These are phyloP conservation scores for Neocrepidodera transversa DNA, from an alignment of 2,888 invertebrate genomes.

Conservation along the genomic window DNA sequence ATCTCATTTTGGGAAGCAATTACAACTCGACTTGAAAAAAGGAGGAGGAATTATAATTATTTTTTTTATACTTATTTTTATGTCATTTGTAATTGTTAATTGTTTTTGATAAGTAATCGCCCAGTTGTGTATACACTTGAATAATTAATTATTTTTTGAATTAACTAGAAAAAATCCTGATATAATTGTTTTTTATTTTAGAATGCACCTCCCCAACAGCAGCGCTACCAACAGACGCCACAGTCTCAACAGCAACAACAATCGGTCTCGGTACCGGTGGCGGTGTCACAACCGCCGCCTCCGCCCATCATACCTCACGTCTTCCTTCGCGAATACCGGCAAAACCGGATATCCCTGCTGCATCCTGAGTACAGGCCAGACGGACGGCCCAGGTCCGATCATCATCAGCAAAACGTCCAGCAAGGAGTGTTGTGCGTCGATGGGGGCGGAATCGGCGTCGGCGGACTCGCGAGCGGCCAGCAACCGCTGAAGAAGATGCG, in stretches of 20 bases:
- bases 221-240: constrained; percentile 46
- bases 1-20: too few relatives aligned
- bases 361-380: constrained; percentile 62
- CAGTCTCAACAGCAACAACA: constrained; percentile 24
- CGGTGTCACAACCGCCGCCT: constrained; percentile 55
- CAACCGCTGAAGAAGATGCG: constrained; percentile 74
- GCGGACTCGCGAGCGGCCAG: constrained; percentile 56
- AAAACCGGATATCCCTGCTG: constrained; percentile 73
- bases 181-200: not conserved
- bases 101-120: too few relatives aligned
- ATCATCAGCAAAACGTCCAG: constrained; percentile 37
- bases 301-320: constrained; percentile 58
- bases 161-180: too few relatives aligned
- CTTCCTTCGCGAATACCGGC: constrained; percentile 58
- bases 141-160: too few relatives aligned
- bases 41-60: too few relatives aligned
- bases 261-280: constrained; percentile 17
- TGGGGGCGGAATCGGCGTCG: constrained; percentile 16
- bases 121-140: too few relatives aligned
- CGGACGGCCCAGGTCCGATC: constrained; percentile 37
- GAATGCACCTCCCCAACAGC: constrained; percentile 21
- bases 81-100: too few relatives aligned
- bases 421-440: constrained; percentile 43
- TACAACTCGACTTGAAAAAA: too few relatives aligned
- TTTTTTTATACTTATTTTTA: too few relatives aligned